Conservation (phyloP, 2,888 invertebrate species). For the Chydorus sphaericus region DNA sequence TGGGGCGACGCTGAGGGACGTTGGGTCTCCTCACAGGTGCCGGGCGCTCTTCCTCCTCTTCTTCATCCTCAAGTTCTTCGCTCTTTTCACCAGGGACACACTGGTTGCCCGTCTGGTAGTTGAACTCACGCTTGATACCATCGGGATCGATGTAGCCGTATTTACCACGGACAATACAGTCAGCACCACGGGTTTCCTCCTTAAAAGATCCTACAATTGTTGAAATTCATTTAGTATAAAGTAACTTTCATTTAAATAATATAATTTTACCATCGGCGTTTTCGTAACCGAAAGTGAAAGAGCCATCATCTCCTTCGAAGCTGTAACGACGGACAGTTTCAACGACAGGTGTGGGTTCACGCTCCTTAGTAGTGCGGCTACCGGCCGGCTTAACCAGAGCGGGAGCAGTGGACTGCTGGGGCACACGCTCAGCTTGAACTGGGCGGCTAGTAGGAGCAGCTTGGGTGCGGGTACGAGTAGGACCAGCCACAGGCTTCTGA, state of each 20-base stretch:
- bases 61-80: conserved; percentile 38
- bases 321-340: conserved; percentile 72
- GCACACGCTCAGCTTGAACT: not conserved
- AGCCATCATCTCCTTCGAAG: conserved; percentile 67
- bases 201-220: too few species aligned
- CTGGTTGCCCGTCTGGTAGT: conserved; percentile 71
- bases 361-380: not conserved
- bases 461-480: not conserved
- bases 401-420: not conserved
- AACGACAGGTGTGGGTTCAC: conserved; percentile 30
- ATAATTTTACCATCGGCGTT: conserved; percentile 62
- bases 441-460: not conserved
- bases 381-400: not conserved
- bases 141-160: conserved; percentile 77
- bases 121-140: conserved; percentile 71
- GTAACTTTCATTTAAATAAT: too few species aligned
- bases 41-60: conserved; percentile 20
- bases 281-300: conserved; percentile 63
- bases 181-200: conserved; percentile 69
- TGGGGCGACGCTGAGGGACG: conserved; percentile 23
- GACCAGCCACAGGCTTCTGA: not conserved
- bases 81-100: conserved; percentile 66
- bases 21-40: conserved; percentile 19
- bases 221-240: too few species aligned
- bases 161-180: conserved; percentile 72